Conservation (phyloP, 1,140 invertebrate species). For the Frieseomelitta varia region DNA sequence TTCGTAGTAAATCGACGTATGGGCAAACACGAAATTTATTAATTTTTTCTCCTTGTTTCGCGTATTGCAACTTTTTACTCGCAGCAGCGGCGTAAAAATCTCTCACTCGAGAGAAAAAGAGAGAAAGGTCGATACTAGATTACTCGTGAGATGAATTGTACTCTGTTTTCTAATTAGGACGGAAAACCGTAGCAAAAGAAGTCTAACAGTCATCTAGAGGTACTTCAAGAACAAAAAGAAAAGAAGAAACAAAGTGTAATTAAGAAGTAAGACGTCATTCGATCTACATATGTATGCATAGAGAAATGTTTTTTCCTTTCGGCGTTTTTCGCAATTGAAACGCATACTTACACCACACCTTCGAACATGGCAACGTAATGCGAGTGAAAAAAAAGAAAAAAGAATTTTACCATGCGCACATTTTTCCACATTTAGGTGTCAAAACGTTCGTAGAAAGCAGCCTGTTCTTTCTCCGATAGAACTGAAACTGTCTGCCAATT, state of each 20-base stretch:
- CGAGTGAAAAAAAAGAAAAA: too few species aligned
- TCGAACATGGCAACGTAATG: background rate
- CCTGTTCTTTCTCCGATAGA: too few species aligned
- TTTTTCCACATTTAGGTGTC: accelerated
- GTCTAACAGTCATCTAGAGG: background rate
- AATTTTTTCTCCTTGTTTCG: background rate
- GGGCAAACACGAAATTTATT: background rate
- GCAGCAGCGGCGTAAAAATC: background rate
- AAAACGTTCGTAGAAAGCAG: too few species aligned
- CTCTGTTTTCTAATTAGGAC: background rate
- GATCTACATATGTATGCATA: background rate
- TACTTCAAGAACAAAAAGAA: background rate
- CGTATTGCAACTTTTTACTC: background rate
- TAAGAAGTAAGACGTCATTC: background rate
- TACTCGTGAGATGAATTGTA: background rate
- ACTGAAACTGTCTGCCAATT: too few species aligned
- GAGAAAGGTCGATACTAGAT: background rate
- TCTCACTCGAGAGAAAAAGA: too few species aligned
- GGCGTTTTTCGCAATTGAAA: background rate
- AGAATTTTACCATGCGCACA: background rate
- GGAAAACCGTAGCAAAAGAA: background rate
- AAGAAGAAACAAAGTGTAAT: conserved; percentile 16
- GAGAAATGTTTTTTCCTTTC: background rate
- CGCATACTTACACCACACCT: too few species aligned
- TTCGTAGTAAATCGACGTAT: background rate